Percentiles rank a stretch among this genome's conserved stretches.
phyloP scores from a whole-genome alignment of 2,888 invertebrate species.

The Zaprionus lineosus region DNA sequence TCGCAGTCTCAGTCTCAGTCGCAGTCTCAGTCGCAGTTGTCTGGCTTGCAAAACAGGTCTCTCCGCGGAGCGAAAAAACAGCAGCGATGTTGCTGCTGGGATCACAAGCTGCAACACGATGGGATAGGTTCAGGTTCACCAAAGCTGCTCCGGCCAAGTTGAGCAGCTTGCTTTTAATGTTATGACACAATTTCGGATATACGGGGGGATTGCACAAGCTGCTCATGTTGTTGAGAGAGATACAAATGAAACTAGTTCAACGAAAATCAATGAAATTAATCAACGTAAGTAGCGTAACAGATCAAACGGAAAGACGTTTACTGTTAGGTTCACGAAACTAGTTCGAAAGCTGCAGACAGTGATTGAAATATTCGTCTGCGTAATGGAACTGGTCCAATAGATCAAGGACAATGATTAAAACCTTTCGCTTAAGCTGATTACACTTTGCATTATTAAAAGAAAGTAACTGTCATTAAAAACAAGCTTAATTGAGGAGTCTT shows the following conservation, averaged over 20 bases:
- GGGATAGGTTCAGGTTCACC: constrained; percentile 74
- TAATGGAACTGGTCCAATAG: constrained; percentile 16
- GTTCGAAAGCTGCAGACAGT: constrained; percentile 6
- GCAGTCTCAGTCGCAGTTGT: constrained; percentile 16
- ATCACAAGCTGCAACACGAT: constrained; percentile 39
- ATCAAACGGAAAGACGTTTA: constrained; percentile 20
- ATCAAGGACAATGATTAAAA: constrained; percentile 54
- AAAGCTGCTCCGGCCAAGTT: constrained; percentile 45
- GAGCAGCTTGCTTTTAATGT: constrained; percentile 62
- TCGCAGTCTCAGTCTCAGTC: no score
- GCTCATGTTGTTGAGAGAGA: no score
- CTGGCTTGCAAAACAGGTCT: constrained; percentile 56
- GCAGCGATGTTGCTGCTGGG: constrained; percentile 2
- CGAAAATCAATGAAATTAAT: constrained; percentile 36
- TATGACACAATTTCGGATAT: constrained; percentile 68
- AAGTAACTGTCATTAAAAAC: no score
- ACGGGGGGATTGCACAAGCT: constrained; percentile 33
- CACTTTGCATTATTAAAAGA: no score
- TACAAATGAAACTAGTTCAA: constrained; percentile 35
- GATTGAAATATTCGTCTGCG: not conserved
- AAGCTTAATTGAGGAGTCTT: no score
- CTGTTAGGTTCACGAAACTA: constrained; percentile 25
- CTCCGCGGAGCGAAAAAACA: constrained; percentile 31
- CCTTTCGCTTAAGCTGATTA: no score
- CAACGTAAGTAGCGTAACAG: constrained; percentile 12